Conservation (phyloP, 1,140 invertebrate genomes). For the Zaprionus kolodkinae region DNA sequence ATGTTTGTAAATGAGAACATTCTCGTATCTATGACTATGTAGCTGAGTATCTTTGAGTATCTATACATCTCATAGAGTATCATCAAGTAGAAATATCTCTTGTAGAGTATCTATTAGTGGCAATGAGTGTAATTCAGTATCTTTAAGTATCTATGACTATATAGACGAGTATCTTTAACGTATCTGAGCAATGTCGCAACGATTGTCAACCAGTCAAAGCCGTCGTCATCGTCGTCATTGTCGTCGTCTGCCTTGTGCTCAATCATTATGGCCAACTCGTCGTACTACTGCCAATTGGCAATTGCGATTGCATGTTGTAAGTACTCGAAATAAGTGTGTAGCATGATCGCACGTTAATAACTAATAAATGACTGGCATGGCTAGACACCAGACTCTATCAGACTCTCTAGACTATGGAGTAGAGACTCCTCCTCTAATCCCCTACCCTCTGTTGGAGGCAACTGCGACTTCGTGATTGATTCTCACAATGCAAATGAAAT, state of each 20-base stretch:
- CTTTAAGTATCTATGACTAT: conserved; percentile 17
- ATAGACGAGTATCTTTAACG: not conserved
- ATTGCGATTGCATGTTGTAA: conserved; percentile 45
- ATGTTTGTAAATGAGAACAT: too few relatives aligned
- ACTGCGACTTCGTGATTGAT: conserved; percentile 66
- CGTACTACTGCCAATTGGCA: conserved; percentile 13
- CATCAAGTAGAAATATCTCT: too few relatives aligned
- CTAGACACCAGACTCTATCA: conserved; percentile 30
- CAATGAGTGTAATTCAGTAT: not conserved
- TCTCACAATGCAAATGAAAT: conserved; percentile 79
- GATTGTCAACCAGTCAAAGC: conserved; percentile 66
- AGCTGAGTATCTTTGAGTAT: too few relatives aligned
- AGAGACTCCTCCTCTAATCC: not conserved
- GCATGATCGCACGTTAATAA: conserved; percentile 65
- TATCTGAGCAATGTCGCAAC: conserved; percentile 19
- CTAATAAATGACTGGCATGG: conserved; percentile 49
- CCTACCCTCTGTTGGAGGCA: not conserved
- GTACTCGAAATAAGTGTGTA: conserved; percentile 34
- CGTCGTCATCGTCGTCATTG: conserved; percentile 41
- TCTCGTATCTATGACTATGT: too few relatives aligned
- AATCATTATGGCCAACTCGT: conserved; percentile 54
- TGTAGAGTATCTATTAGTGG: too few relatives aligned
- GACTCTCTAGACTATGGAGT: not conserved
- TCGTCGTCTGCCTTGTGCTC: conserved; percentile 75
- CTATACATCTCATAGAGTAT: too few relatives aligned